These are phyloP conservation scores for Xenopus tropicalis DNA, from an alignment of 2,113 vertebrate species.

Conservation along the genomic window DNA sequence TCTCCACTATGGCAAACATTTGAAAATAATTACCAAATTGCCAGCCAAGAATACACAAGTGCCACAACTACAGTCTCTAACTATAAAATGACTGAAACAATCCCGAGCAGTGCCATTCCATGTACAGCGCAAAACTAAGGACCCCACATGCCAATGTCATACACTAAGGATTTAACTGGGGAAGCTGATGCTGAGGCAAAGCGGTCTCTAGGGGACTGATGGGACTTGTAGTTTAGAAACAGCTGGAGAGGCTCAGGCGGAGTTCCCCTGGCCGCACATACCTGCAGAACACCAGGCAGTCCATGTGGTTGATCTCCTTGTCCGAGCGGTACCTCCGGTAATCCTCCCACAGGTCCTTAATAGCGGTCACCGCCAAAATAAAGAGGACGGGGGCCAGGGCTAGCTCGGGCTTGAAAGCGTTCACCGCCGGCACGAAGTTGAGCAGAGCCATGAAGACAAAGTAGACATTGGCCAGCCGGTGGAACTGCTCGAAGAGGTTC, in stretches of 20 bases:
- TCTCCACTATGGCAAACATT: no score
- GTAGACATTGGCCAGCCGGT: constrained; percentile 93
- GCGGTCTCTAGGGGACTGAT: not conserved
- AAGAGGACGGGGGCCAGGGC: constrained; percentile 90
- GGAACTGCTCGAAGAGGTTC: constrained; percentile 96
- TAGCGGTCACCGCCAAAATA: constrained; percentile 89
- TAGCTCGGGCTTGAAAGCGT: constrained; percentile 90
- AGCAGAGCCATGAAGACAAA: constrained; percentile 93
- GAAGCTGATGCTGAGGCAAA: not conserved
- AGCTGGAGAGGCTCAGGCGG: not conserved
- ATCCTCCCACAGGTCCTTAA: constrained; percentile 97
- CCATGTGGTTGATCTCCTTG: constrained; percentile 93
- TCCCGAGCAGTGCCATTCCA: no score
- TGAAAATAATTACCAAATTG: no score
- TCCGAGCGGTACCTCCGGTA: constrained; percentile 90
- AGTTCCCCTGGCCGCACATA: constrained; percentile 48
- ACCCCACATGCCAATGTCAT: no score
- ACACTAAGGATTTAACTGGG: no score
- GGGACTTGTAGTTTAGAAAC: no score
- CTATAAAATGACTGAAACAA: no score
- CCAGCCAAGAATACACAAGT: no score
- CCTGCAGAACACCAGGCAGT: constrained; percentile 92
- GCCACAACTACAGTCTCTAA: no score
- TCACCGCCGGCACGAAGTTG: constrained; percentile 89
- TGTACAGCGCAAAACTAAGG: no score